Evolutionary conservation across 2,113 vertebrate species (phyloP).

Genomic region (Tiliqua scincoides): DNA sequence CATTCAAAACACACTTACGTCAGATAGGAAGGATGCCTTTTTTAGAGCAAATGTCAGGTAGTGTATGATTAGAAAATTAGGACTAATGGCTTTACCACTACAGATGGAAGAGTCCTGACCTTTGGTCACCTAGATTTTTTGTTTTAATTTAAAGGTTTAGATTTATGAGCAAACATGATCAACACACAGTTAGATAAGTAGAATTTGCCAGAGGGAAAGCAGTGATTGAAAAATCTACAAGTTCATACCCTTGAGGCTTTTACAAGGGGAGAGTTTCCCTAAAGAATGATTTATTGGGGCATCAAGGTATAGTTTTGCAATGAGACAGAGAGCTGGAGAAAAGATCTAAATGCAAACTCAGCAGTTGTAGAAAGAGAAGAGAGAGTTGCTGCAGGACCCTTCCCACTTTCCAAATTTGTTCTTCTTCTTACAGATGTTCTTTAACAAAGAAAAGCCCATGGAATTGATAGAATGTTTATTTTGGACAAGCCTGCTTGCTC

Average conservation of each 20-base stretch:
- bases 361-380: neutral
- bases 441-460: neutral
- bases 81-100: neutral
- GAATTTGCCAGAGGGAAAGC: neutral
- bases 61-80: neutral
- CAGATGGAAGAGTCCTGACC: neutral
- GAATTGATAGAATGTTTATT: neutral
- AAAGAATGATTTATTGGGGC: neutral
- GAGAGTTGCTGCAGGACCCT: neutral
- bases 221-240: neutral
- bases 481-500: too few relatives aligned
- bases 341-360: neutral
- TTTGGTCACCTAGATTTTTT: too few relatives aligned
- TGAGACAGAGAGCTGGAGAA: neutral
- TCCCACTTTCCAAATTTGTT: neutral
- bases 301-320: slow-evolving; percentile 13
- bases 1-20: neutral
- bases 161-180: slow-evolving; percentile 1
- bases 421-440: neutral
- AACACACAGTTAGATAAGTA: neutral
- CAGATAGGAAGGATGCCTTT: neutral
- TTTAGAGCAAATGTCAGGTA: neutral
- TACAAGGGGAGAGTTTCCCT: neutral
- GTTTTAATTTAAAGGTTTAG: neutral
- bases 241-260: neutral